These are phyloP conservation scores for Hipparchia semele DNA, from an alignment of 2,888 invertebrate genomes.

Conservation along the genomic window DNA sequence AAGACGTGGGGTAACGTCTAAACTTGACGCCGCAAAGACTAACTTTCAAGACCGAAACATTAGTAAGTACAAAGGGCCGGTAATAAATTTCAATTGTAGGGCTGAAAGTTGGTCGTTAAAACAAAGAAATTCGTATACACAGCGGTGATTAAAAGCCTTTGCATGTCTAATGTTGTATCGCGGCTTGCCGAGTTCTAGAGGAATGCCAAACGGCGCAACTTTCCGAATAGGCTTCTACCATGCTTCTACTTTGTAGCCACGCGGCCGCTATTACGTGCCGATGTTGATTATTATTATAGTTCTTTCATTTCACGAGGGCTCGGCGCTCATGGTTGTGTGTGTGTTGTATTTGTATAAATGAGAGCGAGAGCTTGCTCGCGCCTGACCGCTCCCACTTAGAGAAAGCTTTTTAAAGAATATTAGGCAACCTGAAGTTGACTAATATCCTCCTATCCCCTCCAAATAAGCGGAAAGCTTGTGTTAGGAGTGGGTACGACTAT, in stretches of 20 bases:
- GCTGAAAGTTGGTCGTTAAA: constrained; percentile 19
- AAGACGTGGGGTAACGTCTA: not conserved
- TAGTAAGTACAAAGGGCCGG: constrained; percentile 17
- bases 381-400: too few relatives aligned
- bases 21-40: constrained; percentile 1
- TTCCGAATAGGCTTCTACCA: constrained; percentile 53
- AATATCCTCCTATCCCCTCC: too few relatives aligned
- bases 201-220: constrained; percentile 58
- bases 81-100: constrained; percentile 22
- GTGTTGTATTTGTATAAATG: too few relatives aligned
- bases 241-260: constrained; percentile 42
- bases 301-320: too few relatives aligned
- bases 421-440: too few relatives aligned
- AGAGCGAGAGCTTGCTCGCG: too few relatives aligned
- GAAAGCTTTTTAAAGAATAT: too few relatives aligned
- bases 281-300: not conserved
- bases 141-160: constrained; percentile 48
- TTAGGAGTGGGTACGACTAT: too few relatives aligned
- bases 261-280: constrained; percentile 47
- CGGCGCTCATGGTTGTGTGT: too few relatives aligned
- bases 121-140: constrained; percentile 27
- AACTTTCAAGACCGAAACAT: constrained; percentile 13
- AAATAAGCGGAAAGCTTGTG: too few relatives aligned
- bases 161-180: constrained; percentile 62
- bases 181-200: constrained; percentile 45